Percentiles rank a stretch among this genome's conserved stretches.
These are phyloP conservation scores for Calameuta filiformis DNA, from an alignment of 2,888 invertebrate species.

Conservation along the genomic window DNA sequence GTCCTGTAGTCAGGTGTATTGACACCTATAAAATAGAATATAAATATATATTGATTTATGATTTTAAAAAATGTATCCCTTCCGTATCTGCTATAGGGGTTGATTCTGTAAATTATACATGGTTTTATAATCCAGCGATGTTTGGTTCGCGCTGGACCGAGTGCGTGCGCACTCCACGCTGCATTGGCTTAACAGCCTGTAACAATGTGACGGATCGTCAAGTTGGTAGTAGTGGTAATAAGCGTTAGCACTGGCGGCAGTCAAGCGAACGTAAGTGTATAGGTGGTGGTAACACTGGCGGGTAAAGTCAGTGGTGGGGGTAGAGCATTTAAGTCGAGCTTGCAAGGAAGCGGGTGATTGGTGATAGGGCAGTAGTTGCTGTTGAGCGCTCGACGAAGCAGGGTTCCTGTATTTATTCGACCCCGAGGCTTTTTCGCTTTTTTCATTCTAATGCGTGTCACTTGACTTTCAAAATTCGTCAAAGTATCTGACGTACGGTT, in stretches of 20 bases:
- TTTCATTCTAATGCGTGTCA: background rate
- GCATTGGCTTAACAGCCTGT: background rate
- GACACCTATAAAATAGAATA: background rate
- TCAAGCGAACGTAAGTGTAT: background rate
- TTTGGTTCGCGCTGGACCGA: background rate
- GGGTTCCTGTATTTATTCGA: background rate
- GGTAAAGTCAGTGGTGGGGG: conserved; percentile 30
- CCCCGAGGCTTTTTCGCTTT: background rate
- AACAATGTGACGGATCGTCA: background rate
- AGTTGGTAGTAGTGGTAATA: background rate
- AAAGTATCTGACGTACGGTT: background rate
- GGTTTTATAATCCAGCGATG: background rate
- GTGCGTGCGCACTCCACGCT: conserved; percentile 1
- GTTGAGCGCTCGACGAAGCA: conserved; percentile 31
- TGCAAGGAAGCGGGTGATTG: conserved; percentile 68
- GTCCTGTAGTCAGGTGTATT: too few species aligned
- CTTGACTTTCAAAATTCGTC: background rate
- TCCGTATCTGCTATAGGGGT: background rate
- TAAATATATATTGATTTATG: background rate
- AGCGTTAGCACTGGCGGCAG: background rate
- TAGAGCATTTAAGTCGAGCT: conserved; percentile 62
- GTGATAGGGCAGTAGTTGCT: conserved; percentile 48
- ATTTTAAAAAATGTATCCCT: background rate
- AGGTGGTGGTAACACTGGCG: background rate
- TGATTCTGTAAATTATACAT: background rate